Percentiles rank a stretch among this genome's conserved stretches.
These are phyloP conservation scores for Choloepus didactylus DNA, from an alignment of 2,797 vertebrate genomes.

Conservation along the genomic window DNA sequence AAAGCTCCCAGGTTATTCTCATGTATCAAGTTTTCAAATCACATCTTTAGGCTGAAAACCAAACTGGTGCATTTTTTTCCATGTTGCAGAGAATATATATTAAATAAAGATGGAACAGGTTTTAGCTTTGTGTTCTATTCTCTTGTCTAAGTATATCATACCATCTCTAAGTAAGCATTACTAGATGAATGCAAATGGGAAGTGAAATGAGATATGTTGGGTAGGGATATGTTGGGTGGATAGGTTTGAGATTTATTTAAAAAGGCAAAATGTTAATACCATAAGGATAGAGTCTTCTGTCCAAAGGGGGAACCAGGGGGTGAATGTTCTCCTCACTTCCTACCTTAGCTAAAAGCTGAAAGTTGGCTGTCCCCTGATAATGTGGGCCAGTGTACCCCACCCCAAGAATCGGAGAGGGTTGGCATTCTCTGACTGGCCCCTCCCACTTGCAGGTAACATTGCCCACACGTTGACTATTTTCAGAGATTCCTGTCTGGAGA, in stretches of 20 bases:
- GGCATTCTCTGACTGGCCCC: neutral
- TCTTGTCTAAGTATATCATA: neutral
- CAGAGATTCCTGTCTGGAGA: neutral
- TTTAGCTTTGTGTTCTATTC: neutral
- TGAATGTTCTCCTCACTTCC: neutral
- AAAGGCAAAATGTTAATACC: neutral
- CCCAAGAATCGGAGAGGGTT: neutral
- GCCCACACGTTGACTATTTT: neutral
- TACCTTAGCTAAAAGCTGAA: neutral
- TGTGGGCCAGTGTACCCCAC: neutral
- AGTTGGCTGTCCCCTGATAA: neutral
- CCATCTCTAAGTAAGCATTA: neutral
- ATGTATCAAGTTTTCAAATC: neutral
- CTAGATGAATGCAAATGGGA: neutral
- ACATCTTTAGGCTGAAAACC: slow-evolving; percentile 18
- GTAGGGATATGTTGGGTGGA: neutral
- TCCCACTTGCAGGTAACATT: neutral
- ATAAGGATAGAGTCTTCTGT: neutral
- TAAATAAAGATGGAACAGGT: neutral
- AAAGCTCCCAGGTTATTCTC: slow-evolving; percentile 1
- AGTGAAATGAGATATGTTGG: neutral
- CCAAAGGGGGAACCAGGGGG: neutral
- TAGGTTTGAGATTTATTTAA: slow-evolving; percentile 7
- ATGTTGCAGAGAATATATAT: neutral
- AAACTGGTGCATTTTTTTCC: neutral